Base-by-base conservation (phyloP, 2,797 vertebrate genomes). In the Macropus fuliginosus region DNA sequence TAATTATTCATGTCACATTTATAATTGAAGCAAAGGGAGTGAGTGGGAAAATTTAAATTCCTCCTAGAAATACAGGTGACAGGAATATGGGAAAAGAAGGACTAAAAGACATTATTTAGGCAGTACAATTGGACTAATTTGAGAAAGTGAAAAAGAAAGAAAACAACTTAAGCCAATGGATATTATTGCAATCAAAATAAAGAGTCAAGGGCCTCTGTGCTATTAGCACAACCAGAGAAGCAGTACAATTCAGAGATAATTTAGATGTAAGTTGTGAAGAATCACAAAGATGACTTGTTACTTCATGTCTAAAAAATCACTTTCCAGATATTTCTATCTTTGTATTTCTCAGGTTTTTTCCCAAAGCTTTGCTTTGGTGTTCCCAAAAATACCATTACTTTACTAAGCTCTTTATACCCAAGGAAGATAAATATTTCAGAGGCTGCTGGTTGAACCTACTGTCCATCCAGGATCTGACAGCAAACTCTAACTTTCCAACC, bases 221-320 rank as follows among this genome's bases (percentile, higher is more conserved):
- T 50, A 12, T 46, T 50, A 92, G 90, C 55, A 18, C 40, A 74
- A 57, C 0, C 28, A 93, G 89, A 91, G 93, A 93, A 91, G 2
- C 28, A n/a, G 0, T 91, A 92, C 92, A 93, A 87, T 90, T 89
- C 55, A 55, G 66, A 54, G 54, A 28, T 10, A 11, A 28, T 46
- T 50, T 54, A 55, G 31, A 52, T 1, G 2, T 2, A 5, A 57
- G 40, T 87, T 28, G 74, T 50, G 34, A 55, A 91, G 29, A 91
- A 54, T 91, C 90, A 91, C 90, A 34, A n/a, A 91, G 90, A 91
- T 92, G 90, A 87, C 92, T 27, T 46, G 31, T 95, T 94, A 91
- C 54, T 94, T 97, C 62, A 10, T 89, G 90, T 87, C 91, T 93
- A 91, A 90, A 90, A 8, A 29, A 1, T 87, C 55, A 13, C 3